Evolutionary conservation across 2,888 invertebrate genomes (phyloP), one percentile per base, ranked within the genome.

Genomic region (Leucozona laternaria): DNA sequence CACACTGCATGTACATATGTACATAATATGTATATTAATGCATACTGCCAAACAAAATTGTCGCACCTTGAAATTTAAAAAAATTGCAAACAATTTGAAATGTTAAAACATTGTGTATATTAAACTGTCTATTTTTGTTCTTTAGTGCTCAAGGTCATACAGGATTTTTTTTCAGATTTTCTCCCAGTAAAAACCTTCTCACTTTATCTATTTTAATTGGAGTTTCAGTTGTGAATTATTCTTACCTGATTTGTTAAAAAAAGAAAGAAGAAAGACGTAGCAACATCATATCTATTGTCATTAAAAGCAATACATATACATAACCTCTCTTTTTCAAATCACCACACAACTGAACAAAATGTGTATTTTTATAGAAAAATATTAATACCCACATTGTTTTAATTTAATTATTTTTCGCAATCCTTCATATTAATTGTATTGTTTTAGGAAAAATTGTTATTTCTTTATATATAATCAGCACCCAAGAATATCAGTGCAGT

Each of bases 71-170:
- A 22, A 4, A 50, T 20, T 50, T 22, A 13, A 50, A 22, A 50
- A 22, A 8, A 45, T 17, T 22, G 22, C 50, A 5, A 22, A 48
- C 11, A 50, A 17, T 31, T 3, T 55, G n/a, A 55, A 55, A 55
- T 31, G 0, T 2, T n/a, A 1, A 28, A 55, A 28, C 28, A n/a
- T 10, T 55, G 6, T 22, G 22, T 20, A 4, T 10, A 45, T 17
- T 45, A 45, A 45, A 11, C 20, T 20, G 8, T 45, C 48, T 48
- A 31, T 34, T 34, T 31, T 58, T 58, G 2, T 31, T 58, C 11
- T 17, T 34, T 34, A 20, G 15, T 20, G 2, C 13, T 58, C 58
- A 58, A 58, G 58, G 58, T 58, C 58, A 58, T 58, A n/a, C 37
- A 34, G 0, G 28, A 4, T 5, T 8, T n/a, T 31, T 8, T 28